Percentiles rank a stretch among this genome's conserved stretches.
phyloP scores from a whole-genome alignment of 1,140 invertebrate species.

The Hycleus phaleratus region DNA sequence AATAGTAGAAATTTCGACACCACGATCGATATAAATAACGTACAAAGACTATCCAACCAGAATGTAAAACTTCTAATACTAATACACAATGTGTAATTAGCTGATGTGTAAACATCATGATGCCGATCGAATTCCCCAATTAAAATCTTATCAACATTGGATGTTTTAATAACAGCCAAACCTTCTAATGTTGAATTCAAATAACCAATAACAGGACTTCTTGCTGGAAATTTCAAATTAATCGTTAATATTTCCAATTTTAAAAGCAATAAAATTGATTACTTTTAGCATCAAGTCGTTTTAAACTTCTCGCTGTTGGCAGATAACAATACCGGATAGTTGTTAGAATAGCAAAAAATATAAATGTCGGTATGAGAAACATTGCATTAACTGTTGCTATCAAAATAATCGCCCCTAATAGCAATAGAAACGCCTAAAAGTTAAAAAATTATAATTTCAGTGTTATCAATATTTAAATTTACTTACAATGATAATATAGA shows the following conservation, averaged over 20 bases:
- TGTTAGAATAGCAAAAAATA: slow-evolving; percentile 48
- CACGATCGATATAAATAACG: not conserved
- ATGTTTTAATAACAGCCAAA: slow-evolving; percentile 59
- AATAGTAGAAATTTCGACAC: slow-evolving; percentile 22
- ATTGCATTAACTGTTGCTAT: slow-evolving; percentile 23
- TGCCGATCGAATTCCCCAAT: slow-evolving; percentile 47
- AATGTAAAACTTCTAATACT: not conserved
- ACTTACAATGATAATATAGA: slow-evolving; percentile 28
- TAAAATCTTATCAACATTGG: slow-evolving; percentile 47
- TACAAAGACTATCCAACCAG: slow-evolving; percentile 36
- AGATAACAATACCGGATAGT: slow-evolving; percentile 53
- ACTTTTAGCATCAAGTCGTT: slow-evolving; percentile 58
- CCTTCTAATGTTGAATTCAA: slow-evolving; percentile 58
- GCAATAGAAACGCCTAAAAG: slow-evolving; percentile 24
- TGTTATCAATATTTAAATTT: not conserved
- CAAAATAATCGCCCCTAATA: slow-evolving; percentile 20
- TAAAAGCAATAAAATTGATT: slow-evolving; percentile 23
- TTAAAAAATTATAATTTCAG: not conserved
- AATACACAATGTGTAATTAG: slow-evolving; percentile 46
- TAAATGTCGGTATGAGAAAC: slow-evolving; percentile 39
- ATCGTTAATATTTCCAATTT: too few relatives aligned
- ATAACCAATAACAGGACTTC: slow-evolving; percentile 63
- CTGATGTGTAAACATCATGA: slow-evolving; percentile 47
- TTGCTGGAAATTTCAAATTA: slow-evolving; percentile 12
- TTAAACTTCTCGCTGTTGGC: slow-evolving; percentile 53